Percentiles rank a stretch among this genome's conserved stretches.
Conservation (phyloP, 2,797 vertebrate species). For the Sebastes dallii region DNA sequence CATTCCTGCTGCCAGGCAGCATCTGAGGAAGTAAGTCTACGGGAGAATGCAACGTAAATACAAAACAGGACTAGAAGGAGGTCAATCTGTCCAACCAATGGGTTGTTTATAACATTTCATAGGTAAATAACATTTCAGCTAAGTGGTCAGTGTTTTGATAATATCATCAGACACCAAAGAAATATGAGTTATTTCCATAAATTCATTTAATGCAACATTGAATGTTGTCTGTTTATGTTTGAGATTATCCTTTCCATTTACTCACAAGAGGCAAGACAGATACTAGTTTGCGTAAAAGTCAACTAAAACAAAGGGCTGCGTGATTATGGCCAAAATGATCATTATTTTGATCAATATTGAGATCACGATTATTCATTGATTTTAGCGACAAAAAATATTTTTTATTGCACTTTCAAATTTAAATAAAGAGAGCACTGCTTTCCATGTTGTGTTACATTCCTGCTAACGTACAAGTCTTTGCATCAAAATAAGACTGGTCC, state of each 20-base stretch:
- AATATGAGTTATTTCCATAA: not conserved
- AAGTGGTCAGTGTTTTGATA: not conserved
- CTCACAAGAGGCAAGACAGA: not conserved
- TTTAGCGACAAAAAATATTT: too few species aligned
- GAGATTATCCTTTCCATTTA: not conserved
- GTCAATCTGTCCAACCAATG: not conserved
- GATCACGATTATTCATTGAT: too few species aligned
- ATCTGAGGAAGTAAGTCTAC: conserved; percentile 89
- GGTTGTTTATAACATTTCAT: not conserved
- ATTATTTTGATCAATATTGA: too few species aligned
- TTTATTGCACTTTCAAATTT: too few species aligned
- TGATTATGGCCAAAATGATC: too few species aligned
- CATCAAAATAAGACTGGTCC: too few species aligned
- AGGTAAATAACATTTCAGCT: not conserved
- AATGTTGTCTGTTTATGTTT: not conserved
- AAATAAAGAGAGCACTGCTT: too few species aligned
- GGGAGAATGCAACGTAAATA: not conserved
- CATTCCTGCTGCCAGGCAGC: conserved; percentile 91
- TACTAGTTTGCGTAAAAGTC: not conserved
- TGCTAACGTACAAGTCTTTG: too few species aligned
- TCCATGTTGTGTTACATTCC: too few species aligned
- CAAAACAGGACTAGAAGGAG: not conserved
- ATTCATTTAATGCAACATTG: not conserved
- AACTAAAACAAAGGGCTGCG: not conserved
- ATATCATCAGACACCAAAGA: not conserved